These are phyloP conservation scores for Dryoscopus gambensis DNA, from an alignment of 2,113 vertebrate species.

Conservation along the genomic window DNA sequence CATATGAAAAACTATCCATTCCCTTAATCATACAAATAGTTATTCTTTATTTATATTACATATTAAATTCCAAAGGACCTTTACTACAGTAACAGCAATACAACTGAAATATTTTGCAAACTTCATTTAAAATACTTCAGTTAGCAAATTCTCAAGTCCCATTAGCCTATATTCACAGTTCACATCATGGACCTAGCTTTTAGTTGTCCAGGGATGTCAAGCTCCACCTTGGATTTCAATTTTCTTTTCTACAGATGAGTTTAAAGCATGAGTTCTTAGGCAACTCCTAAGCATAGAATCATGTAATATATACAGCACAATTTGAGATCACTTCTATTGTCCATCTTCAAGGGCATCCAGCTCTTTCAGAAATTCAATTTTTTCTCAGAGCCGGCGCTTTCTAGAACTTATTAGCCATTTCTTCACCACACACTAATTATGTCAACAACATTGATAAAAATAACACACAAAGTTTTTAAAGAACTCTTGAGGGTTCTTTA, in stretches of 20 bases:
- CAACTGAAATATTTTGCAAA: background rate
- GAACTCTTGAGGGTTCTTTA: background rate
- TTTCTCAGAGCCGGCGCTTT: background rate
- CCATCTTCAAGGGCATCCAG: background rate
- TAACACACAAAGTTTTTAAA: background rate
- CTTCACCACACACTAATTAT: background rate
- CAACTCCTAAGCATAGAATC: background rate
- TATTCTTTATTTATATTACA: background rate
- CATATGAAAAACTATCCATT: background rate
- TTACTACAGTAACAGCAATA: background rate
- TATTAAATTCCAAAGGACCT: background rate
- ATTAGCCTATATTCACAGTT: background rate
- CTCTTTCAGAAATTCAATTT: background rate
- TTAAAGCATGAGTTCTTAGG: background rate
- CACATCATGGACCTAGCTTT: background rate
- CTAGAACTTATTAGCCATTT: background rate
- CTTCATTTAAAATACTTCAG: background rate
- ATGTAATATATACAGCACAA: background rate
- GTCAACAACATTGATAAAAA: background rate
- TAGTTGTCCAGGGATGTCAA: background rate
- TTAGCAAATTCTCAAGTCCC: background rate
- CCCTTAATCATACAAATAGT: background rate
- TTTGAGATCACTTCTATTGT: background rate
- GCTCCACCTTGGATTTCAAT: background rate
- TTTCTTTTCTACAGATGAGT: background rate